Percentiles rank a stretch among this genome's conserved stretches.
phyloP scores from a whole-genome alignment of 2,113 vertebrate genomes.

The Chiloscyllium plagiosum region DNA sequence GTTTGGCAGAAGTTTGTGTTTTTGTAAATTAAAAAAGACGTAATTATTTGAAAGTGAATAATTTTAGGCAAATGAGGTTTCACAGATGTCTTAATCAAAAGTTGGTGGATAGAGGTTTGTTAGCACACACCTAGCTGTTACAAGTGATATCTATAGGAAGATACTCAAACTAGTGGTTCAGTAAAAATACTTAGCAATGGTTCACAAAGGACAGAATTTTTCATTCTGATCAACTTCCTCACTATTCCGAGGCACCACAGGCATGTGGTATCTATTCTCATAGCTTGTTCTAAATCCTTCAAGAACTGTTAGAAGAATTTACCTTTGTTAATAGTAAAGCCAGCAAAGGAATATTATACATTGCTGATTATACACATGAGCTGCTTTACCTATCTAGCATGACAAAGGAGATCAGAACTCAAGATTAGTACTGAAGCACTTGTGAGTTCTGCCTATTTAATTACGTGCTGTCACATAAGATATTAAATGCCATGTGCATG shows the following conservation, averaged over 20 bases:
- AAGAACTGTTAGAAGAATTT: not conserved
- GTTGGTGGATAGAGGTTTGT: constrained; percentile 32
- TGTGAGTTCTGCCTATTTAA: not conserved
- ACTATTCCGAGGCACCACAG: not conserved
- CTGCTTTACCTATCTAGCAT: not conserved
- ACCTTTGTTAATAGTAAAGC: not conserved
- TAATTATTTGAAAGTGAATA: constrained; percentile 38
- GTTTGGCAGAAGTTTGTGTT: constrained; percentile 25
- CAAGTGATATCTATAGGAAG: constrained; percentile 30
- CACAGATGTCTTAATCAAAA: constrained; percentile 36
- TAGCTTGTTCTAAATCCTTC: not conserved
- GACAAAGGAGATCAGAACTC: not conserved
- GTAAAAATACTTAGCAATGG: constrained; percentile 38
- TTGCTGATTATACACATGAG: not conserved
- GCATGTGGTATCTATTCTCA: not conserved
- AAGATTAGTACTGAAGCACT: not conserved
- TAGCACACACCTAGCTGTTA: constrained; percentile 27
- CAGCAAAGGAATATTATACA: not conserved
- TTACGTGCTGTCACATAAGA: not conserved
- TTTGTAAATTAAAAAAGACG: constrained; percentile 33
- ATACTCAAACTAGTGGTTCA: constrained; percentile 31
- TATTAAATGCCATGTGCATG: constrained; percentile 18
- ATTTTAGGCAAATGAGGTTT: constrained; percentile 33
- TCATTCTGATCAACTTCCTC: not conserved
- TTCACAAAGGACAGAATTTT: constrained; percentile 29